A percentile compares a stretch with the other conserved stretches of the same genome.
Evolutionary conservation across 1,140 invertebrate genomes (phyloP).

Genomic region (Drosophila baimaii): DNA sequence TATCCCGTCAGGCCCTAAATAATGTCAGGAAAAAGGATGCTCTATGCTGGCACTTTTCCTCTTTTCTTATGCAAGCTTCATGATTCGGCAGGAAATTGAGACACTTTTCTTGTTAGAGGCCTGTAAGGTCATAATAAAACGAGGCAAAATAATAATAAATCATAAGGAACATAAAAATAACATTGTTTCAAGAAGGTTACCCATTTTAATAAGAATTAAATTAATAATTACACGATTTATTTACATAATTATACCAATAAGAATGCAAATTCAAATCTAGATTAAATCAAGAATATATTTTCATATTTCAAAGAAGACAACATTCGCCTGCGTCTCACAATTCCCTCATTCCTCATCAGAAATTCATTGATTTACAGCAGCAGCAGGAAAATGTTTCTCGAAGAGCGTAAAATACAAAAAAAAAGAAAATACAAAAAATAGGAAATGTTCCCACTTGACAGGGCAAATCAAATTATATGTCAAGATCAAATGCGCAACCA

Average conservation of each 20-base stretch:
- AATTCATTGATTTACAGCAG: constrained; percentile 35
- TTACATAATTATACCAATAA: neutral
- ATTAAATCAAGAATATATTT: constrained; percentile 2
- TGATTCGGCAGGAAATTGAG: constrained; percentile 1
- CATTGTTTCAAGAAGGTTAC: neutral
- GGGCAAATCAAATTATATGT: constrained; percentile 42
- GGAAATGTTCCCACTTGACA: constrained; percentile 26
- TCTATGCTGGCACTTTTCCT: constrained; percentile 19
- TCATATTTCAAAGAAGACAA: neutral
- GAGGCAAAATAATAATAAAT: neutral
- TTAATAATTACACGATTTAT: neutral
- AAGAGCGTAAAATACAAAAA: neutral
- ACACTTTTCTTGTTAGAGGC: neutral
- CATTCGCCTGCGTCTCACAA: neutral
- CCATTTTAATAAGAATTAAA: neutral
- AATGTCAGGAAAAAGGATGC: constrained; percentile 50
- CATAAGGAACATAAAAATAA: neutral
- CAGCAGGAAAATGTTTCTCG: constrained; percentile 9
- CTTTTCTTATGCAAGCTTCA: constrained; percentile 7
- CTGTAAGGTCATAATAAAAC: neutral
- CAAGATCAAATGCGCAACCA: constrained; percentile 40
- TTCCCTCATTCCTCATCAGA: neutral
- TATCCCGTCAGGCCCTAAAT: constrained; percentile 37
- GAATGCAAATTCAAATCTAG: too few relatives aligned
- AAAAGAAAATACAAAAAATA: constrained; percentile 3